Percentiles rank a stretch among this genome's conserved stretches.
Evolutionary conservation across 2,797 vertebrate genomes (phyloP).

Genomic region (Fundulus diaphanus): DNA sequence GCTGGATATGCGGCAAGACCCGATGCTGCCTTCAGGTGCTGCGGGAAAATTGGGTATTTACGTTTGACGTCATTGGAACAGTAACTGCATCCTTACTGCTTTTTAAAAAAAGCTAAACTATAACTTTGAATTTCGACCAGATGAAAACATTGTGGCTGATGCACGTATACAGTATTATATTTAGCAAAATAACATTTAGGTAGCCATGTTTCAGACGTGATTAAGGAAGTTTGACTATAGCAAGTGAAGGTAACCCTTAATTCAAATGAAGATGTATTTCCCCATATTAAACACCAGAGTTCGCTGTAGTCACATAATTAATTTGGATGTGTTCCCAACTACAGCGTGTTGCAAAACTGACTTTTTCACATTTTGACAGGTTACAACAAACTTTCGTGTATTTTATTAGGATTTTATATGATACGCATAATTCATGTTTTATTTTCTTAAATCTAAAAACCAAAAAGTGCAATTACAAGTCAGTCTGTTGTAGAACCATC

Average conservation of each 20-base stretch:
- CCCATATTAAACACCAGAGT: constrained; percentile 29
- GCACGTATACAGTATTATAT: not conserved
- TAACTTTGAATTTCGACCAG: not conserved
- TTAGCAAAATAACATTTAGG: not conserved
- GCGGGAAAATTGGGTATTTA: accelerated
- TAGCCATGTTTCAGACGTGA: not conserved
- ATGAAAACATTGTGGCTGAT: not conserved
- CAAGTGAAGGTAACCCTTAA: constrained; percentile 39
- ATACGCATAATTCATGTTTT: not conserved
- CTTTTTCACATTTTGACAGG: not conserved
- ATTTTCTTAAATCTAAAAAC: not conserved
- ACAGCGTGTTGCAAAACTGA: not conserved
- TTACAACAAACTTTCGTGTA: not conserved
- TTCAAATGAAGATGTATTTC: not conserved
- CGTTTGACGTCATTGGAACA: not conserved
- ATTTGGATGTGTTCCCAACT: not conserved
- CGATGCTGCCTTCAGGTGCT: constrained; percentile 39
- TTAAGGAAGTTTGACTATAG: not conserved
- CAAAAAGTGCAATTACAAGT: not conserved
- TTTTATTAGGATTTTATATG: not conserved
- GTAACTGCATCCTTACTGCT: not conserved
- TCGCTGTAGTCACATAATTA: constrained; percentile 11
- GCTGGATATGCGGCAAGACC: constrained; percentile 54
- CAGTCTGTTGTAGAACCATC: not conserved
- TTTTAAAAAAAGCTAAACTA: not conserved